Evolutionary conservation across 2,113 vertebrate genomes (phyloP).

Genomic region (Protomyctophum bolini): DNA sequence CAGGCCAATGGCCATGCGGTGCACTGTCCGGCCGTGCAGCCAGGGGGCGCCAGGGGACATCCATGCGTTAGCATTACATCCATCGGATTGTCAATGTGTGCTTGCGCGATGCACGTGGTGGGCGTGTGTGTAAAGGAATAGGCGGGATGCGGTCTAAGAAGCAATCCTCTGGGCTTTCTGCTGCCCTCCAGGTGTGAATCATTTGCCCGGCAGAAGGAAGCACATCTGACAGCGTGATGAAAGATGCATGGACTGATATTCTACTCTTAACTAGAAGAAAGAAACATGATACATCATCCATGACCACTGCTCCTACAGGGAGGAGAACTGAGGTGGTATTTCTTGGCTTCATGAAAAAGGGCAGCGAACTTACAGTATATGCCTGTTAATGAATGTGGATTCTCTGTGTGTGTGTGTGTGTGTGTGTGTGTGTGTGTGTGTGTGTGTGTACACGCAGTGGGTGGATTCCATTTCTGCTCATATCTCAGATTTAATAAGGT

Average conservation of each 20-base stretch:
- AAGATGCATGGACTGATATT: background rate
- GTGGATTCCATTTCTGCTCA: background rate
- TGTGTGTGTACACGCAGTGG: background rate
- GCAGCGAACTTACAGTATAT: background rate
- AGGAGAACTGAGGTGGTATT: background rate
- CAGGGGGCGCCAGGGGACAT: background rate
- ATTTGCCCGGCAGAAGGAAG: background rate
- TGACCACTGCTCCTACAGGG: too few relatives aligned
- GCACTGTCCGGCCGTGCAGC: background rate
- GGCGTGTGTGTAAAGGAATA: too few relatives aligned
- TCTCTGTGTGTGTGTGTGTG: background rate
- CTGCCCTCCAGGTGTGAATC: background rate
- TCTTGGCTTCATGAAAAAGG: background rate
- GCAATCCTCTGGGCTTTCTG: too few relatives aligned
- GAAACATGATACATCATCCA: background rate
- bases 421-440: background rate
- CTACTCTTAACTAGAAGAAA: background rate
- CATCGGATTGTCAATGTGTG: too few relatives aligned
- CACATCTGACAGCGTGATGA: background rate
- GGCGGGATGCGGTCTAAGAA: too few relatives aligned
- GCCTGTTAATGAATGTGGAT: constrained; percentile 3
- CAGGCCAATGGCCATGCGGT: background rate
- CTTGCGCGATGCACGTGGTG: too few relatives aligned
- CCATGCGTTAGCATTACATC: background rate
- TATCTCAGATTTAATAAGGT: constrained; percentile 10